Conservation (phyloP, 2,888 invertebrate genomes). For the Ectropis crepuscularia region DNA sequence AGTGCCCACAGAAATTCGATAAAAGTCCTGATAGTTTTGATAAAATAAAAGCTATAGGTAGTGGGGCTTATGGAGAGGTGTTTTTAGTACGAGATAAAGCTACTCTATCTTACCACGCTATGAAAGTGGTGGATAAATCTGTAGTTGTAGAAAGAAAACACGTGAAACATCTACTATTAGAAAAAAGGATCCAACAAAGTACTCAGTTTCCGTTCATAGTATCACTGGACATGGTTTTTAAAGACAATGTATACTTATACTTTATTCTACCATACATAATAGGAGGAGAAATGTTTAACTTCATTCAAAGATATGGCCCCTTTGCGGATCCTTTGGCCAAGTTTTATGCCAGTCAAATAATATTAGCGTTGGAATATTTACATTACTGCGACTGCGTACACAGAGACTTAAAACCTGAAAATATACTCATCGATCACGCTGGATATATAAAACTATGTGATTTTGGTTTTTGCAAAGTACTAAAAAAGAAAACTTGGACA, state of each 20-base stretch:
- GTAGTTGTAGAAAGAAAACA: conserved; percentile 95
- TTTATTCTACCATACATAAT: conserved; percentile 92
- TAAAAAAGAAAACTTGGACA: conserved; percentile 92
- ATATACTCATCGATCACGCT: conserved; percentile 89
- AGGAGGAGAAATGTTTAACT: conserved; percentile 94
- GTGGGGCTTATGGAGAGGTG: conserved; percentile 96
- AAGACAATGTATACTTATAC: conserved; percentile 93
- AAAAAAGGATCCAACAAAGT: conserved; percentile 93
- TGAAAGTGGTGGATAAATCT: conserved; percentile 94
- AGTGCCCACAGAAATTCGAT: conserved; percentile 43
- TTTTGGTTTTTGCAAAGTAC: conserved; percentile 95
- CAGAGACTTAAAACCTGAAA: conserved; percentile 96
- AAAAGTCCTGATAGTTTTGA: conserved; percentile 86
- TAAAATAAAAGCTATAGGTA: conserved; percentile 90
- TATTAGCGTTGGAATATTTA: conserved; percentile 95
- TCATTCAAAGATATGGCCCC: conserved; percentile 86
- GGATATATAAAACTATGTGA: conserved; percentile 95
- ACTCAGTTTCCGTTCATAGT: conserved; percentile 95
- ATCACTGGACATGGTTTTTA: conserved; percentile 90
- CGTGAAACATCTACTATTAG: conserved; percentile 93
- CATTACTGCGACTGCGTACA: conserved; percentile 94
- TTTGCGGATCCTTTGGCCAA: conserved; percentile 90
- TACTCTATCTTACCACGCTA: conserved; percentile 89
- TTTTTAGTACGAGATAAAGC: conserved; percentile 88
- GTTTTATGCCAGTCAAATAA: conserved; percentile 96